Base-by-base conservation (phyloP, 2,797 vertebrate genomes). In the Distichodus sexfasciatus region DNA sequence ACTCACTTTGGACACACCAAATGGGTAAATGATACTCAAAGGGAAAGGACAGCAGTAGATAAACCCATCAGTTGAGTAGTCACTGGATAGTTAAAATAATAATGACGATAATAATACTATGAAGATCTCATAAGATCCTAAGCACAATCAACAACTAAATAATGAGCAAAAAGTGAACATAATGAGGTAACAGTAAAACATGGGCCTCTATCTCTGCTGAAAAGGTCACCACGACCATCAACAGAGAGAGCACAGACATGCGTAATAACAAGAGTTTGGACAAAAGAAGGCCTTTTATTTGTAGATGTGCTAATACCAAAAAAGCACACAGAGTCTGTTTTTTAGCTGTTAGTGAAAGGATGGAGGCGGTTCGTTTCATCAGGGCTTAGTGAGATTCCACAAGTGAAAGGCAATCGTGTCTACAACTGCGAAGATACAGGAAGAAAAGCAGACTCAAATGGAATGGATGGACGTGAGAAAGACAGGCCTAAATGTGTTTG, bases 371-470 rank as follows among this genome's bases (percentile, higher is more conserved):
- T 29, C 59, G n/a, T 29, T 54, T 67, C 63, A 41, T 28, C 6
- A 5, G 3, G 4, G 59, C 66, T 64, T 58, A 50, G 59, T 65
- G 24, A 75, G 72, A 75, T 75, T 66, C 66, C 67, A 70, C 38
- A 54, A 75, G 54, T 70, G 46, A 68, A 75, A 65, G 66, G 69
- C 60, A 75, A 51, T 75, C 72, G 69, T 69, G 51, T 69, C 72
- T 70, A 55, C 44, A 65, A 65, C 60, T 69, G 72, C 69, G 53
- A 74, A 58, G 60, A 59, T 47, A 6, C 14, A 12, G 12, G n/a
- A 46, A 74, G 41, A 73, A 59, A 43, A 64, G 72, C 38, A 41
- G 66, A 74, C 58, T 44, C 33, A 11, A 75, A 75, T 36, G 24
- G 54, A 75, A 70, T 69, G 44, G 50, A 65, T 40, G 17, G 60